phyloP scores from a whole-genome alignment of 2,113 vertebrate genomes.

The Mirza zaza region DNA sequence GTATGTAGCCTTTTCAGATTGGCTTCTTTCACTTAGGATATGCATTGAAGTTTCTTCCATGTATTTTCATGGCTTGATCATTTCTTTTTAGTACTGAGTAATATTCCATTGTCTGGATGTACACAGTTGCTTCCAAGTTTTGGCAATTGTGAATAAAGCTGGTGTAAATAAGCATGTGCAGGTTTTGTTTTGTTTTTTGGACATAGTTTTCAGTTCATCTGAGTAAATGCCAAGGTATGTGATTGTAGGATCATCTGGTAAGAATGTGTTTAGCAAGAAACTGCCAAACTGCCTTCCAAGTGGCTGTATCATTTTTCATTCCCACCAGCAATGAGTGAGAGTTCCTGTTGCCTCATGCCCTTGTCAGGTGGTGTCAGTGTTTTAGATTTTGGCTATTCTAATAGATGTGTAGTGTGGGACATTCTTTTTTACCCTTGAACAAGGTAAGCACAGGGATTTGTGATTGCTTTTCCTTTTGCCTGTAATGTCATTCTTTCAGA shows the following conservation, averaged over 20 bases:
- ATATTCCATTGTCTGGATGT: not conserved
- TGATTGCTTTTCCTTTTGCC: not conserved
- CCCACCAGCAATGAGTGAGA: not conserved
- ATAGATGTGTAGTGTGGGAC: not conserved
- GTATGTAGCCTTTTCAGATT: not conserved
- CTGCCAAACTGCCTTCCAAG: not conserved
- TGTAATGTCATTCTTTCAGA: not conserved
- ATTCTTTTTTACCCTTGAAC: not conserved
- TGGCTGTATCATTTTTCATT: not conserved
- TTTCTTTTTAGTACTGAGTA: not conserved
- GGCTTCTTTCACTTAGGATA: not conserved
- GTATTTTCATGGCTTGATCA: not conserved
- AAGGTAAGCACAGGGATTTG: not conserved
- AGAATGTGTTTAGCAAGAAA: not conserved
- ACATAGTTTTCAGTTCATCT: not conserved
- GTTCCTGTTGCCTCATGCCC: not conserved
- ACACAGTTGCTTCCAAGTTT: not conserved
- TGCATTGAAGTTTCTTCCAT: not conserved
- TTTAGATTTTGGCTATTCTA: not conserved
- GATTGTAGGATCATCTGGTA: not conserved
- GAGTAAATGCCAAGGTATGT: not conserved
- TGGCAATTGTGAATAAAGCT: not conserved
- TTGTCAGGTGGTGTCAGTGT: not conserved
- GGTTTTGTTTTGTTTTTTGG: not conserved
- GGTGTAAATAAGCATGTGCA: not conserved